These are phyloP conservation scores for Hydropotes inermis DNA, from an alignment of 2,113 vertebrate species.

Conservation along the genomic window DNA sequence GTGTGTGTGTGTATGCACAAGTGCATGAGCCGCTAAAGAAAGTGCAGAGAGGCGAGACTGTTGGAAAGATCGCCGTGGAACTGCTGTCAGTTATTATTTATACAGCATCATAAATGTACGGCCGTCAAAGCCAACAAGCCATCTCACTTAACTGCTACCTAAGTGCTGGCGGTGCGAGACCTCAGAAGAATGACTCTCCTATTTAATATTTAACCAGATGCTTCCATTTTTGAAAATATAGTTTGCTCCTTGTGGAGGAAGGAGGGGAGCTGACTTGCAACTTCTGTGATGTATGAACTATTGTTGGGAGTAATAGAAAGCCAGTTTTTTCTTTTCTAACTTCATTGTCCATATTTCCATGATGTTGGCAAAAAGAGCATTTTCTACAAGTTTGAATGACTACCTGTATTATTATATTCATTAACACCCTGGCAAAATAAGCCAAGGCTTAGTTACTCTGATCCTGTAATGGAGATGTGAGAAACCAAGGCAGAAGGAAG, in stretches of 20 bases:
- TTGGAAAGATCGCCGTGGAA: not conserved
- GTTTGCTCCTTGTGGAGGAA: conserved; percentile 16
- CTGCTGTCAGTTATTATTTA: conserved; percentile 62
- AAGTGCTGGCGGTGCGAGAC: conserved; percentile 6
- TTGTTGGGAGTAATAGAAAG: not conserved
- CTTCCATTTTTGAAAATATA: conserved; percentile 61
- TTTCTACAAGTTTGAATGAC: not conserved
- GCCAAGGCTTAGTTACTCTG: not conserved
- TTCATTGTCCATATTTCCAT: not conserved
- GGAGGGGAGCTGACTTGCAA: conserved; percentile 8
- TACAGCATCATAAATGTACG: conserved; percentile 32
- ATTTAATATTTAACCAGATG: conserved; percentile 71
- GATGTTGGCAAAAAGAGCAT: not conserved
- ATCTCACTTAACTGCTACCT: conserved; percentile 49
- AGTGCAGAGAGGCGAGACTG: conserved; percentile 9
- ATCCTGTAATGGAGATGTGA: not conserved
- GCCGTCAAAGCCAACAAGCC: conserved; percentile 38
- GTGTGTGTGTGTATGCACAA: not conserved
- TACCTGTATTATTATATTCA: fast-evolving
- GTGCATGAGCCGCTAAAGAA: not conserved
- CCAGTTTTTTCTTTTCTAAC: not conserved
- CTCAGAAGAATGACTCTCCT: conserved; percentile 51
- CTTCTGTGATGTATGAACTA: not conserved
- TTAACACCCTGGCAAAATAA: not conserved
- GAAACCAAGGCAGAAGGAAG: not conserved